Percentiles rank a stretch among this genome's conserved stretches.
phyloP scores from a whole-genome alignment of 2,113 vertebrate genomes.

The Melanostigma gelatinosum region DNA sequence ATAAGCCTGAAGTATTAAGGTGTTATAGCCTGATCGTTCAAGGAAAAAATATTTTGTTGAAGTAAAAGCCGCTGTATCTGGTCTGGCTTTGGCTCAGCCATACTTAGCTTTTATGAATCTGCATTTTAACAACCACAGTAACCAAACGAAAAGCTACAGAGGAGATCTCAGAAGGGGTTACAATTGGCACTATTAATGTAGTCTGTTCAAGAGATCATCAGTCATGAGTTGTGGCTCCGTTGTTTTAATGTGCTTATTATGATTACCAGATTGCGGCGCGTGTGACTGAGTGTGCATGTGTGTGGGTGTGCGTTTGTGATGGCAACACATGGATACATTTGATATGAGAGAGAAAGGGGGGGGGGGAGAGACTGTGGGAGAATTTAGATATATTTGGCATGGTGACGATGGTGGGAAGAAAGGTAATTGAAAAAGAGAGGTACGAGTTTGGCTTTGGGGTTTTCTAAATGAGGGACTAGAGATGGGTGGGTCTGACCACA shows the following conservation, averaged over 20 bases:
- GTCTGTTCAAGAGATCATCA: constrained; percentile 66
- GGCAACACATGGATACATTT: constrained; percentile 74
- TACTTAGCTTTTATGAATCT: constrained; percentile 14
- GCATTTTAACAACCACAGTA: constrained; percentile 29
- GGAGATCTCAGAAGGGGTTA: constrained; percentile 16
- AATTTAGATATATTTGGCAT: constrained; percentile 62
- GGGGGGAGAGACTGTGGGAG: constrained; percentile 64
- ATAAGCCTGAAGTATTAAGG: constrained; percentile 62
- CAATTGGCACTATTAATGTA: constrained; percentile 62
- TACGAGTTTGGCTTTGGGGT: constrained; percentile 76
- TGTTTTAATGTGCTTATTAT: constrained; percentile 70
- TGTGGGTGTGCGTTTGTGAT: constrained; percentile 50
- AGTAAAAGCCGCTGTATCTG: constrained; percentile 36
- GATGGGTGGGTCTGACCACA: constrained; percentile 76
- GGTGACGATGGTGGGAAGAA: constrained; percentile 70
- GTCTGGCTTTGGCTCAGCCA: constrained; percentile 23
- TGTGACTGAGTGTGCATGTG: constrained; percentile 23
- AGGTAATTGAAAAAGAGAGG: constrained; percentile 78
- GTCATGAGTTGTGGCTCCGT: constrained; percentile 60
- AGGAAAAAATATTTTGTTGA: constrained; percentile 44
- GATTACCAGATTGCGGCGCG: constrained; percentile 63
- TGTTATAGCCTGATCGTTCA: constrained; percentile 62
- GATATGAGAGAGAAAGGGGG: constrained; percentile 57
- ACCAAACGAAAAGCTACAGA: constrained; percentile 28
- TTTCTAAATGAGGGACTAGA: constrained; percentile 76